Conservation (phyloP, 2,113 vertebrate genomes). For the Carettochelys insculpta region DNA sequence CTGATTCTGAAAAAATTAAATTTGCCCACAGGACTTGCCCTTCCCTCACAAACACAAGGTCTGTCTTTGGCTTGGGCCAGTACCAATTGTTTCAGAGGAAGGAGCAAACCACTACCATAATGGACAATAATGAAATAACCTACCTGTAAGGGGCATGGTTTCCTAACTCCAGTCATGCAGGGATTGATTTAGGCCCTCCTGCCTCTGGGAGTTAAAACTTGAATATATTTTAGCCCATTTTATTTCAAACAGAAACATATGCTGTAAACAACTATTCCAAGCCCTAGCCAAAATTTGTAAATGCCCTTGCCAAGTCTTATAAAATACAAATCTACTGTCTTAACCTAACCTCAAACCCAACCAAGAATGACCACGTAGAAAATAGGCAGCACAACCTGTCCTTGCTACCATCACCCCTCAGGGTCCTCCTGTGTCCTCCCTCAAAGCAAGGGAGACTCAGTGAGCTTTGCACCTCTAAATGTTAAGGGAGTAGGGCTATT, state of each 20-base stretch:
- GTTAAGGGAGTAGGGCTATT: neutral
- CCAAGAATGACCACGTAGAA: too few relatives aligned
- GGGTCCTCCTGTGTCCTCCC: too few relatives aligned
- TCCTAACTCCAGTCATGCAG: neutral
- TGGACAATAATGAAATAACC: neutral
- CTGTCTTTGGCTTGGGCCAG: neutral
- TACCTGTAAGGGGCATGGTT: neutral
- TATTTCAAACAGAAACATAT: too few relatives aligned
- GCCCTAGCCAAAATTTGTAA: too few relatives aligned
- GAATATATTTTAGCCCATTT: too few relatives aligned
- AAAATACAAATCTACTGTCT: too few relatives aligned
- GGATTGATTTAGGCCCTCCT: neutral
- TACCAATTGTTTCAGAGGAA: neutral
- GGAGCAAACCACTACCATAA: neutral
- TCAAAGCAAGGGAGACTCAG: neutral
- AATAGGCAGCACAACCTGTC: too few relatives aligned
- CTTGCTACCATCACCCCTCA: neutral
- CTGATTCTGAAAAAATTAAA: neutral
- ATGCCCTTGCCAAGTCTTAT: too few relatives aligned
- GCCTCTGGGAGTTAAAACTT: too few relatives aligned
- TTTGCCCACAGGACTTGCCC: neutral
- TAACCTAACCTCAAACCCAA: too few relatives aligned
- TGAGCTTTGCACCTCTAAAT: neutral
- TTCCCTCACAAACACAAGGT: neutral
- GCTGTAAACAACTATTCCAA: too few relatives aligned